These are phyloP conservation scores for Trypoxylus dichotomus DNA, from an alignment of 1,140 invertebrate genomes.

Conservation along the genomic window DNA sequence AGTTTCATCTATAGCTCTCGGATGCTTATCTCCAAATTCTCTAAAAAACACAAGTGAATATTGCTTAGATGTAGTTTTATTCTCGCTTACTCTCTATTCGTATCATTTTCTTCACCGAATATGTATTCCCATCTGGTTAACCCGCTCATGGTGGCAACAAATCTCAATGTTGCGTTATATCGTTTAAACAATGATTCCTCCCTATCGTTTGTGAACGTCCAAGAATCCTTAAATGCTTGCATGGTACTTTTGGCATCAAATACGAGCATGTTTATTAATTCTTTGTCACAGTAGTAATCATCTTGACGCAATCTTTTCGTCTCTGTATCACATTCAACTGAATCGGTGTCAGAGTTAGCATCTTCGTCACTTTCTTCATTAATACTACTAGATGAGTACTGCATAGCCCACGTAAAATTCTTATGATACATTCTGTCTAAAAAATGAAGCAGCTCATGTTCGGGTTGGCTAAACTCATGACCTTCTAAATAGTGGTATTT, in stretches of 20 bases:
- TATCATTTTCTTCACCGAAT: conserved; percentile 55
- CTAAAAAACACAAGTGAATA: conserved; percentile 52
- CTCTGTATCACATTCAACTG: conserved; percentile 63
- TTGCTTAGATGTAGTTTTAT: not conserved
- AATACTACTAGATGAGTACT: conserved; percentile 50
- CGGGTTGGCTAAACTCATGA: conserved; percentile 69
- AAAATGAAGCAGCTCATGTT: conserved; percentile 77
- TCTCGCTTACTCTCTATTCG: not conserved
- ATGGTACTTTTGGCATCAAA: conserved; percentile 86
- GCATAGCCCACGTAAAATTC: conserved; percentile 61
- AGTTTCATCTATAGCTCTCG: conserved; percentile 81
- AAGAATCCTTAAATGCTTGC: conserved; percentile 64
- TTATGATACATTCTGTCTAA: conserved; percentile 62
- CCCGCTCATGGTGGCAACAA: conserved; percentile 86
- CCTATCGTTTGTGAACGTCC: conserved; percentile 59
- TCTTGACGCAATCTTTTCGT: conserved; percentile 60
- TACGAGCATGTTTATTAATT: conserved; percentile 80
- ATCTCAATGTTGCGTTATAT: conserved; percentile 74
- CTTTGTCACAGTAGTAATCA: conserved; percentile 82
- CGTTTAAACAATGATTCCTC: conserved; percentile 57
- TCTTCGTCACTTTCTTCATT: conserved; percentile 36
- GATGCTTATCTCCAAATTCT: conserved; percentile 78
- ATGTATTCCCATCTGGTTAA: conserved; percentile 82
- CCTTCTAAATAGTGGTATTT: conserved; percentile 81
- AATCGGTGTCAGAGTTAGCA: not conserved